phyloP scores from a whole-genome alignment of 2,888 invertebrate species.

The Thereva unica region DNA sequence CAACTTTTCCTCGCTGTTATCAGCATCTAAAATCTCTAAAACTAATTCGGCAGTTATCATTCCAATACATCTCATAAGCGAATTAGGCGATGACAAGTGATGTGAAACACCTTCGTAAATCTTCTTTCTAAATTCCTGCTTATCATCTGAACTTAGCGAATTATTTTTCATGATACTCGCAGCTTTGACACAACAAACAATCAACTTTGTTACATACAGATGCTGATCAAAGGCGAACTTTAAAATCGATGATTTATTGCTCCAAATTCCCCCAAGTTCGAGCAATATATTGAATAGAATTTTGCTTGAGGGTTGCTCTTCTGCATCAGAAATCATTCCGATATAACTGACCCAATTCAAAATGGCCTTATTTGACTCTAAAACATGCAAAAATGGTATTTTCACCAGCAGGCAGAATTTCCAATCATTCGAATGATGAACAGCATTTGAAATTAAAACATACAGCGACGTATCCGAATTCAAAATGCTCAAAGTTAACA shows the following conservation, averaged over 20 bases:
- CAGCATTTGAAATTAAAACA: constrained; percentile 59
- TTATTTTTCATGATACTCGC: constrained; percentile 47
- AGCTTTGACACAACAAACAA: constrained; percentile 64
- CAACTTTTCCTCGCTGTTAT: constrained; percentile 61
- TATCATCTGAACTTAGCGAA: constrained; percentile 46
- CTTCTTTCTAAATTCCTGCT: constrained; percentile 51
- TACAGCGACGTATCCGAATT: constrained; percentile 57
- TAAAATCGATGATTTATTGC: constrained; percentile 66
- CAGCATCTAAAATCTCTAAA: constrained; percentile 60
- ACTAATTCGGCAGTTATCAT: constrained; percentile 75
- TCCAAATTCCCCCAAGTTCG: constrained; percentile 69
- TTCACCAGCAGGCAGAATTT: constrained; percentile 67
- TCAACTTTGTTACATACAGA: constrained; percentile 69
- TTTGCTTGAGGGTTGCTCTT: constrained; percentile 42
- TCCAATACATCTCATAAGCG: constrained; percentile 67
- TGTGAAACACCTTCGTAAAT: constrained; percentile 69
- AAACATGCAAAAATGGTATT: constrained; percentile 63
- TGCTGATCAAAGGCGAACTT: constrained; percentile 72
- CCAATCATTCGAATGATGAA: constrained; percentile 65
- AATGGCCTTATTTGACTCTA: constrained; percentile 60
- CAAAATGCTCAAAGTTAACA: constrained; percentile 63
- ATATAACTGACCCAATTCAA: constrained; percentile 68
- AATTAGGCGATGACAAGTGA: constrained; percentile 69
- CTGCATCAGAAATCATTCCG: constrained; percentile 48
- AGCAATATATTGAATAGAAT: constrained; percentile 59